Evolutionary conservation across 64 coral and sea anemone genomes (phyloP), one percentile per base, ranked within the genome.

Genomic region (Montipora capricornis): DNA sequence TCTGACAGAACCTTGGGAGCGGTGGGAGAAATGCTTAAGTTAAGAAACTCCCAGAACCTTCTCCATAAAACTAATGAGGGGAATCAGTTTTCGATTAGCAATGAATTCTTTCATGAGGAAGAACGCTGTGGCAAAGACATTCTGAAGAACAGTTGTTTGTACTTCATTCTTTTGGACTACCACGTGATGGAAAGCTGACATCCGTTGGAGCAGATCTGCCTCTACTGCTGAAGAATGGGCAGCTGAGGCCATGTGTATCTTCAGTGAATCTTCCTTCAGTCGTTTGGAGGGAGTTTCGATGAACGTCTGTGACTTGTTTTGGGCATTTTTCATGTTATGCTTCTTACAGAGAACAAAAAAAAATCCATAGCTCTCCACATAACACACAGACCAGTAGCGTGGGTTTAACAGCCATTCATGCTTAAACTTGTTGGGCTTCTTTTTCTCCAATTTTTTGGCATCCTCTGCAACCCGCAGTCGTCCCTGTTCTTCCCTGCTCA

Each of bases 21-120:
- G 73, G 46, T 89, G 87, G 73, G 73, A 77, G 87, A 89, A 89
- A 73, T 89, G 87, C 26, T 77, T 89, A 5, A 89, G 87, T 48
- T 58, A 74, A 53, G 87, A 77, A 20, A 89, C 19, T 61, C 76
- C 73, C 16, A 75, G 77, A 89, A 77, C 87, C 16, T 89, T 89
- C 45, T 77, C 73, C 50, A 89, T 77, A 77, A 89, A 89, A 75
- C 58, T 77, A 15, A 77, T 58, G n/a, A 89, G 58, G 76, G 87
- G 73, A 15, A 89, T 89, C 9, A 89, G 58, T 64, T 89, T 89
- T 14, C 73, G 50, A 89, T 89, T 89, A 17, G 87, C 79, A 81
- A 58, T 59, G 79, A 81, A 81, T 81, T 81, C 8, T 64, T 64
- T 64, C 60, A 64, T 64, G 8, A 64, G 60, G 13, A 64, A 64